Evolutionary conservation across 2,113 vertebrate species (phyloP), one percentile per base, ranked within the genome.

Genomic region (Callocephalon fimbriatum): DNA sequence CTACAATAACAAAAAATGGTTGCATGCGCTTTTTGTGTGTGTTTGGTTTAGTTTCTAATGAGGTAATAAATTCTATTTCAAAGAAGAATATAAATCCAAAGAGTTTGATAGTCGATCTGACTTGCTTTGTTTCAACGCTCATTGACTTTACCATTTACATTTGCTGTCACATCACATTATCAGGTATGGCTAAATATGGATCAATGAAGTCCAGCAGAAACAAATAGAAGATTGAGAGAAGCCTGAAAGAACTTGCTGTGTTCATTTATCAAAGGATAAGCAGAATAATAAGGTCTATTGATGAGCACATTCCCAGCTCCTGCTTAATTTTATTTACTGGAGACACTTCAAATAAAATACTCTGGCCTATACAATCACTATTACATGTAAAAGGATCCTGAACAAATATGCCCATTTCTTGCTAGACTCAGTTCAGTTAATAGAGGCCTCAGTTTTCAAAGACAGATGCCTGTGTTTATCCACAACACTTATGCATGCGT

Each of bases 271-370:
- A 96, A 93, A 97, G 76, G 79, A 47, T 70, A 58, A 89, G 23
- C 20, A 38, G 70, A 94, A 95, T 89, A 97, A 95, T 68, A 47
- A 73, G 15, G 83, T 42, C 58, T 66, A 94, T 82, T 95, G 91
- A 95, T 91, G 85, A 79, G 53, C 51, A 95, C 48, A 68, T 58
- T 86, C 56, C 40, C 45, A 58, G 44, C 23, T 83, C 37, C 62
- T 23, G 27, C 44, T 85, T 94, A 10, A 72, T 67, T 95, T 84
- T 68, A 81, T 53, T 72, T 66, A 56, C 73, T 76, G 73, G 72
- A 91, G 61, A 78, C 76, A 50, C 50, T 91, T 88, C 48, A 92
- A 71, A 92, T 66, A 82, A 86, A 94, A 73, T 53, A 16, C 45
- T 82, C 58, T 40, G n/a, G 27, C 78, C 80, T 80, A 48, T 79